Percentiles rank a stretch among this genome's conserved stretches.
These are phyloP conservation scores for zebrafish (Danio rerio) DNA, from an alignment of 2,113 vertebrate species.

Conservation along the genomic window DNA sequence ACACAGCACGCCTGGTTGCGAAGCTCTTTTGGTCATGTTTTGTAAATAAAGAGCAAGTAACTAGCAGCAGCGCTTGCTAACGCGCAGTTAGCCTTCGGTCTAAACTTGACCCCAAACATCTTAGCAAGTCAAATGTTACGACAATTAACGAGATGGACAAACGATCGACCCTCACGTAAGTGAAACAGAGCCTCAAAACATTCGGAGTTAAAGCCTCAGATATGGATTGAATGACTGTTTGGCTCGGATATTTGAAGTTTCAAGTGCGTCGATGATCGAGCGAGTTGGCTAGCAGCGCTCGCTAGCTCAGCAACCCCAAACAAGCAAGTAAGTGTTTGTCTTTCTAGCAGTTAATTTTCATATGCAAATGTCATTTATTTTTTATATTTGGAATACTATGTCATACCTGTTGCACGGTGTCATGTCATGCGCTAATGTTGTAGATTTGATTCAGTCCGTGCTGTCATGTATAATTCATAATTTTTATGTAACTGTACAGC, in stretches of 20 bases:
- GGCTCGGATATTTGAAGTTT: constrained; percentile 35
- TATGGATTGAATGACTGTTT: constrained; percentile 44
- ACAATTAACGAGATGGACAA: background rate
- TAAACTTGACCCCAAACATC: constrained; percentile 34
- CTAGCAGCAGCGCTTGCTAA: constrained; percentile 26
- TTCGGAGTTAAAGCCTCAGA: background rate
- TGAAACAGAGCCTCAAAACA: constrained; percentile 17
- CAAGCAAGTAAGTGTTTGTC: constrained; percentile 45
- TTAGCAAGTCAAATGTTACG: background rate
- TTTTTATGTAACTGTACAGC: background rate
- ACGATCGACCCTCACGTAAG: constrained; percentile 28
- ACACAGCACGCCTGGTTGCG: background rate
- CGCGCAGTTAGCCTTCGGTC: background rate
- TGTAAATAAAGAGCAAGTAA: background rate
- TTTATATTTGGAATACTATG: background rate
- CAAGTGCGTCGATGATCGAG: constrained; percentile 31
- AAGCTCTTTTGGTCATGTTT: background rate
- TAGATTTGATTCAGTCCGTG: background rate
- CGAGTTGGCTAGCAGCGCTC: constrained; percentile 45
- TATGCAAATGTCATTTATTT: background rate
- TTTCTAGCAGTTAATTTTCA: background rate
- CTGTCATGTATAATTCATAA: constrained; percentile 8
- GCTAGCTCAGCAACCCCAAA: constrained; percentile 48
- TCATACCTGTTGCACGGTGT: background rate
- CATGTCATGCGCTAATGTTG: background rate